A percentile compares a stretch with the other conserved stretches of the same genome.
Evolutionary conservation across 2,797 vertebrate species (phyloP).

Genomic region (Acanthurus lineatus): DNA sequence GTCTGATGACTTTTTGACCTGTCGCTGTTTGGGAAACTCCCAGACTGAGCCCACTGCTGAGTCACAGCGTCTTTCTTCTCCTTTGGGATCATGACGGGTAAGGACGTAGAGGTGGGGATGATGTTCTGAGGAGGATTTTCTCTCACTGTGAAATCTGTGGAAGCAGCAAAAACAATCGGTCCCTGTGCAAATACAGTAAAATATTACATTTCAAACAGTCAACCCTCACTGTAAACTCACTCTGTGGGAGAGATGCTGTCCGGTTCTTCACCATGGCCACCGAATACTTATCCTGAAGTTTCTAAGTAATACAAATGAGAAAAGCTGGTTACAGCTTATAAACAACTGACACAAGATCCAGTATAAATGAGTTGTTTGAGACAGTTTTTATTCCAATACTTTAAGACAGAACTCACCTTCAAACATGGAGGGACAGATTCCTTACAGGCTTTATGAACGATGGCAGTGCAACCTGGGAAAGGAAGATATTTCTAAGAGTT

Average conservation of each 20-base stretch:
- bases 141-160: slow-evolving; percentile 89
- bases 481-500: neutral
- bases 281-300: slow-evolving; percentile 90
- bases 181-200: neutral
- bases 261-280: slow-evolving; percentile 78
- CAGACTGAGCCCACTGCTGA: slow-evolving; percentile 78
- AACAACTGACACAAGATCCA: slow-evolving; percentile 16
- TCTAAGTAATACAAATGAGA: slow-evolving; percentile 82
- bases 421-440: slow-evolving; percentile 89
- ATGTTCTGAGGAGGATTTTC: slow-evolving; percentile 79
- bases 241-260: slow-evolving; percentile 86
- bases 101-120: slow-evolving; percentile 82
- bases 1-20: slow-evolving; percentile 79
- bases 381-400: neutral
- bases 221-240: slow-evolving; percentile 76
- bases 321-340: slow-evolving; percentile 36
- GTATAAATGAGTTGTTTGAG: neutral
- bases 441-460: slow-evolving; percentile 92
- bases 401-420: slow-evolving; percentile 85
- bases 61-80: slow-evolving; percentile 83
- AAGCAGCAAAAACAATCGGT: neutral
- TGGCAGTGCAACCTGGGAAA: slow-evolving; percentile 89
- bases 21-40: slow-evolving; percentile 86
- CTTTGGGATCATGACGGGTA: slow-evolving; percentile 80
- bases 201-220: neutral